phyloP scores from a whole-genome alignment of 2,797 vertebrate genomes.

The Rhodeus uyekii region DNA sequence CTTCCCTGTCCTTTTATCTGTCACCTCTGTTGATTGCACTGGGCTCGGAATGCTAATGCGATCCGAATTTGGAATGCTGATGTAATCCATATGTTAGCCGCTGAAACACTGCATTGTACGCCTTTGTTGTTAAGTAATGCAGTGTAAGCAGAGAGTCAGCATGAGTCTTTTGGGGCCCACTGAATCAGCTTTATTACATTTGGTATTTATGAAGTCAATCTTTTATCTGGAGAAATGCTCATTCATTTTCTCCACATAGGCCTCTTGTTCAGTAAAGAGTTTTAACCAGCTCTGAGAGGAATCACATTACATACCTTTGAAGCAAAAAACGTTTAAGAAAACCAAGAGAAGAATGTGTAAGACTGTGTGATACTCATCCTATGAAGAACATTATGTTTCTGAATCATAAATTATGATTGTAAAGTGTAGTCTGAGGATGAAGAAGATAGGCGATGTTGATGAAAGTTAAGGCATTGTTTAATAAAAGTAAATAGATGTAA shows the following conservation, averaged over 20 bases:
- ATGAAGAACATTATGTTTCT: neutral
- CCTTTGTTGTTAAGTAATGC: slow-evolving; percentile 37
- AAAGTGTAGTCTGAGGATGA: neutral
- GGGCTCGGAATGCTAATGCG: slow-evolving; percentile 44
- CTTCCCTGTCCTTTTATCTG: slow-evolving; percentile 36
- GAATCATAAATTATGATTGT: neutral
- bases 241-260: neutral
- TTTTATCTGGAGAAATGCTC: neutral
- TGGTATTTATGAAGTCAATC: slow-evolving; percentile 8
- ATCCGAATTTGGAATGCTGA: slow-evolving; percentile 32
- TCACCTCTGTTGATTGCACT: slow-evolving; percentile 44
- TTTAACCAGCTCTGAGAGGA: neutral
- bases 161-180: neutral
- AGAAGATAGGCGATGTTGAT: neutral
- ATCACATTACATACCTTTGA: neutral
- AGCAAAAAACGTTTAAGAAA: neutral
- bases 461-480: neutral
- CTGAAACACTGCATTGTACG: slow-evolving; percentile 1
- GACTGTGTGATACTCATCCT: neutral
- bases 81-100: slow-evolving; percentile 25
- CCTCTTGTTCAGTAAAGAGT: neutral
- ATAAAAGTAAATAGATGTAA: neutral
- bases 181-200: slow-evolving; percentile 24
- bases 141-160: slow-evolving; percentile 23
- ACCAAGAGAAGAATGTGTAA: no score